Conservation (phyloP, 2,113 vertebrate species). For the Cygnus buccinator region DNA sequence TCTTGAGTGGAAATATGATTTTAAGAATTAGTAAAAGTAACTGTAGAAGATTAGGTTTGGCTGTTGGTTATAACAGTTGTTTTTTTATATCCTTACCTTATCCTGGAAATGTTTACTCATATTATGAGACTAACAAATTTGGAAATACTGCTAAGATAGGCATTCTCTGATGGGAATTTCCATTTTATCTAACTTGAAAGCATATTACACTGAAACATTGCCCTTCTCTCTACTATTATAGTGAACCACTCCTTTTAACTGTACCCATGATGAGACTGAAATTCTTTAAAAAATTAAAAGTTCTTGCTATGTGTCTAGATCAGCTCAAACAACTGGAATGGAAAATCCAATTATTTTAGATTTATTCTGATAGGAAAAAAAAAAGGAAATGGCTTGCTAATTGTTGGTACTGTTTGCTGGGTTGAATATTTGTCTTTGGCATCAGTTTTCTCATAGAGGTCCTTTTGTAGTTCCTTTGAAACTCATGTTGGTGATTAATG, state of each 20-base stretch:
- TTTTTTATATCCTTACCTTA: not conserved
- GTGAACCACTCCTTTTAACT: not conserved
- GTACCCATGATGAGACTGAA: not conserved
- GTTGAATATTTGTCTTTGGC: not conserved
- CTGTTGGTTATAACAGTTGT: not conserved
- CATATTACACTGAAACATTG: not conserved
- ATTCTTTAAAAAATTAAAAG: not conserved
- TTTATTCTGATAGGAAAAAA: not conserved
- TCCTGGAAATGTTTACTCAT: not conserved
- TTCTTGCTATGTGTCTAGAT: not conserved
- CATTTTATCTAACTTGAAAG: not conserved
- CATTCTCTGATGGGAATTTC: not conserved
- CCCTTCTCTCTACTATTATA: not conserved
- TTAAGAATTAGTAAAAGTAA: not conserved
- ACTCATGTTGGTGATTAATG: not conserved
- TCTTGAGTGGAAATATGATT: not conserved
- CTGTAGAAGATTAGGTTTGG: not conserved
- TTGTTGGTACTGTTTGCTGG: not conserved
- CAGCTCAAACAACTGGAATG: not conserved
- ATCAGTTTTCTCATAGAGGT: not conserved
- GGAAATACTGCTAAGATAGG: not conserved
- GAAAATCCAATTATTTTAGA: not conserved
- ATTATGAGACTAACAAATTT: not conserved
- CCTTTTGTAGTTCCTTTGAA: not conserved
- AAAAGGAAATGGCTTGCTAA: not conserved